These are phyloP conservation scores for Onychostruthus taczanowskii DNA, from an alignment of 2,113 vertebrate genomes.

Conservation along the genomic window DNA sequence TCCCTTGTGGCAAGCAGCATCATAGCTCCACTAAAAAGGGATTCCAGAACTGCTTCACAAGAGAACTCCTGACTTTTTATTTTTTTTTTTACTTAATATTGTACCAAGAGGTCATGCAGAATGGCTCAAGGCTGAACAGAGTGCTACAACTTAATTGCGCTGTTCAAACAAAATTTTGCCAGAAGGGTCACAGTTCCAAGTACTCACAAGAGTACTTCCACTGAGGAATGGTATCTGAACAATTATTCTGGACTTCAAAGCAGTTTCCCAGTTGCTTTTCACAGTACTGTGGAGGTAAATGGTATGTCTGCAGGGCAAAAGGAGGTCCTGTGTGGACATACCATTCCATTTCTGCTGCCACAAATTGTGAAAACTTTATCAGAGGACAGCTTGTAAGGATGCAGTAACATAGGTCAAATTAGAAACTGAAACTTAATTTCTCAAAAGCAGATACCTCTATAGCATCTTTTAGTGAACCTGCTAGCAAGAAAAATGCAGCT, in stretches of 20 bases:
- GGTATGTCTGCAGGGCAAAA: neutral
- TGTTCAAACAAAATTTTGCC: neutral
- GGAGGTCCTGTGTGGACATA: neutral
- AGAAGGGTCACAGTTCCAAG: neutral
- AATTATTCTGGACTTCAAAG: neutral
- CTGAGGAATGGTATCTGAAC: neutral
- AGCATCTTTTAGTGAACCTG: constrained; percentile 96
- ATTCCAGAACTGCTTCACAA: neutral
- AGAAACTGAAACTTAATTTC: neutral
- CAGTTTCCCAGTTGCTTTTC: neutral
- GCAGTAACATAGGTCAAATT: neutral
- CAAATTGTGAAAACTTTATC: neutral
- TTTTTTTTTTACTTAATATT: neutral
- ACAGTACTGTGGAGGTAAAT: neutral
- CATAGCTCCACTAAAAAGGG: neutral
- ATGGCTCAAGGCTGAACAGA: neutral
- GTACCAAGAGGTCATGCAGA: neutral
- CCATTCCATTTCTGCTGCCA: neutral
- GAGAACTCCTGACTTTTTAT: neutral
- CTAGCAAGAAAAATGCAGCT: constrained; percentile 95
- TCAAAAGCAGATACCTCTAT: constrained; percentile 83
- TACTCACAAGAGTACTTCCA: neutral
- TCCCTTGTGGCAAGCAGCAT: neutral
- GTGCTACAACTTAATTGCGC: neutral
- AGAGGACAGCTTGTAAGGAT: neutral